Percentiles rank a stretch among this genome's conserved stretches.
These are phyloP conservation scores for Ennomos quercinarius DNA, from an alignment of 2,888 invertebrate genomes.

Conservation along the genomic window DNA sequence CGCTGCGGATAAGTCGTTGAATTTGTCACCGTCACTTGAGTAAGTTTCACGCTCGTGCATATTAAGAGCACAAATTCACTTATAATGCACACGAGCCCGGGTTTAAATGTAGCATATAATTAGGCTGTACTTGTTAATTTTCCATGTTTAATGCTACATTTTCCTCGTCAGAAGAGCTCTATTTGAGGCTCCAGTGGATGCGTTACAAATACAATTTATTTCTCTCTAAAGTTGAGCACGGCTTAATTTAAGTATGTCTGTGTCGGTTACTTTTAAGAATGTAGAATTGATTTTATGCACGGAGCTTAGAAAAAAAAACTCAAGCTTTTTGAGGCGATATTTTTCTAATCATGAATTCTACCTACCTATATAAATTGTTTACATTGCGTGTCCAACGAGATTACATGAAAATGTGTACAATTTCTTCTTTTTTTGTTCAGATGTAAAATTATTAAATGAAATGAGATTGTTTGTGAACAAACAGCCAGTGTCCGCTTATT, in stretches of 20 bases:
- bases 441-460: slow-evolving; percentile 69
- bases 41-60: slow-evolving; percentile 77
- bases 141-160: slow-evolving; percentile 50
- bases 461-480: slow-evolving; percentile 79
- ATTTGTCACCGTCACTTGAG: slow-evolving; percentile 67
- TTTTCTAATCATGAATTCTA: too few relatives aligned
- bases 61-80: slow-evolving; percentile 78
- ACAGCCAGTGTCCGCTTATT: slow-evolving; percentile 79
- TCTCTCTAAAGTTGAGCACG: slow-evolving; percentile 19
- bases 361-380: neutral
- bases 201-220: slow-evolving; percentile 33
- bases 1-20: slow-evolving; percentile 64
- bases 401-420: slow-evolving; percentile 17
- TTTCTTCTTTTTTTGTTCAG: slow-evolving; percentile 40
- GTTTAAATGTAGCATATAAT: slow-evolving; percentile 66
- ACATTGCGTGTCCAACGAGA: slow-evolving; percentile 9
- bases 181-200: slow-evolving; percentile 14
- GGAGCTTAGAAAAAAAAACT: too few relatives aligned
- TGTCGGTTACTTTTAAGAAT: slow-evolving; percentile 9
- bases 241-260: slow-evolving; percentile 16
- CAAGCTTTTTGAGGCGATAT: too few relatives aligned
- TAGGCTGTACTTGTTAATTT: slow-evolving; percentile 57
- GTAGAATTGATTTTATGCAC: too few relatives aligned
- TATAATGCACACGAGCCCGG: slow-evolving; percentile 65
- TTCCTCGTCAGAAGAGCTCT: slow-evolving; percentile 19